phyloP scores from a whole-genome alignment of 2,888 invertebrate genomes.

The Gandaritis pyraliata region DNA sequence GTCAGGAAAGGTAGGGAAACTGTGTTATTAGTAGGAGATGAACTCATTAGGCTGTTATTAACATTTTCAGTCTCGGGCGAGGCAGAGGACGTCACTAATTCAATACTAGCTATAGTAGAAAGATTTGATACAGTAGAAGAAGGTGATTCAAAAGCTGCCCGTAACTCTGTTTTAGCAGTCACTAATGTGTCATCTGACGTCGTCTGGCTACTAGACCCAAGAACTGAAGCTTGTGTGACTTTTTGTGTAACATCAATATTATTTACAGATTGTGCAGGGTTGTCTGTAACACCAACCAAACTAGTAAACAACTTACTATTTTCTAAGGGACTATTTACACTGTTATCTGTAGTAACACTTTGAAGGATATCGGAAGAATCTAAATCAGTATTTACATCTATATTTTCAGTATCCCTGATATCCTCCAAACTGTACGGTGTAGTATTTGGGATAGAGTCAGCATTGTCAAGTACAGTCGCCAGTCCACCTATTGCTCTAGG shows the following conservation, averaged over 20 bases:
- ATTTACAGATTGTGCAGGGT: slow-evolving; percentile 63
- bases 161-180: slow-evolving; percentile 24
- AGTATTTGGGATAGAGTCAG: slow-evolving; percentile 68
- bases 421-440: slow-evolving; percentile 81
- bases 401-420: slow-evolving; percentile 75
- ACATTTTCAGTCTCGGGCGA: slow-evolving; percentile 51
- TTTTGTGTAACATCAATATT: slow-evolving; percentile 50
- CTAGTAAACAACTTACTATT: slow-evolving; percentile 46
- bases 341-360: slow-evolving; percentile 56
- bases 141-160: slow-evolving; percentile 36
- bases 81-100: slow-evolving; percentile 53
- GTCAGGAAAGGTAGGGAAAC: slow-evolving; percentile 66
- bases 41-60: slow-evolving; percentile 45
- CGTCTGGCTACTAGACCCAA: slow-evolving; percentile 57
- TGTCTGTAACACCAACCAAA: slow-evolving; percentile 48
- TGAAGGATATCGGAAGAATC: slow-evolving; percentile 64
- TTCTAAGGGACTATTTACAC: slow-evolving; percentile 69
- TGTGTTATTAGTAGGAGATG: slow-evolving; percentile 54
- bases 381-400: slow-evolving; percentile 54
- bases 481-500: slow-evolving; percentile 76
- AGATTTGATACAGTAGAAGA: slow-evolving; percentile 27
- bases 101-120: slow-evolving; percentile 26
- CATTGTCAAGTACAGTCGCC: slow-evolving; percentile 62
- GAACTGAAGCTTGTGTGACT: slow-evolving; percentile 48
- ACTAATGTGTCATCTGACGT: slow-evolving; percentile 44